Evolutionary conservation across 2,888 invertebrate species (phyloP).

Genomic region (Microchrysa polita): DNA sequence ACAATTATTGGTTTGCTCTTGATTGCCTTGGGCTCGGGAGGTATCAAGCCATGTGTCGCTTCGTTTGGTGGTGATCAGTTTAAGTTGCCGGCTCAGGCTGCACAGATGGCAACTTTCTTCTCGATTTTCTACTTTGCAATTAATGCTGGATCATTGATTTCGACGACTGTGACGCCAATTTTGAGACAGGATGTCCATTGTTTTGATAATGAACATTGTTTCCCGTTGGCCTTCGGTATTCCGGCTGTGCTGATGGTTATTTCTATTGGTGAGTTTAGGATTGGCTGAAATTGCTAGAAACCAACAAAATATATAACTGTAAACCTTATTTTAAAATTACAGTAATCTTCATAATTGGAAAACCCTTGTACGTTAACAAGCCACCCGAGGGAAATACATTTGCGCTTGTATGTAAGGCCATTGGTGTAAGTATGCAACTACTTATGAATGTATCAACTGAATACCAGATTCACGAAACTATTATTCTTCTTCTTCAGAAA

Average conservation of each 20-base stretch:
- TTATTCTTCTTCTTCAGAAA: conserved; percentile 62
- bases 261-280: conserved; percentile 73
- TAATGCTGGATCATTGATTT: conserved; percentile 75
- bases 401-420: conserved; percentile 71
- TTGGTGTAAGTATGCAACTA: conserved; percentile 70
- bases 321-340: conserved; percentile 49
- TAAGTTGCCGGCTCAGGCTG: conserved; percentile 70
- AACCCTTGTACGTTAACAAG: conserved; percentile 70
- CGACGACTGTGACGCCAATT: conserved; percentile 79
- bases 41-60: conserved; percentile 84
- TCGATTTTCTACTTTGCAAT: conserved; percentile 79
- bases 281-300: too few relatives aligned
- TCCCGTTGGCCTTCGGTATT: conserved; percentile 78
- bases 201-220: conserved; percentile 74
- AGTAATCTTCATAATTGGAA: conserved; percentile 79
- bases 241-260: conserved; percentile 77
- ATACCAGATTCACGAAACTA: too few relatives aligned
- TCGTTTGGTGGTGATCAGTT: conserved; percentile 88
- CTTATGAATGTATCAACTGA: too few relatives aligned
- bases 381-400: conserved; percentile 77
- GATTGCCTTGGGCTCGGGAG: conserved; percentile 81
- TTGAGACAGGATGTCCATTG: conserved; percentile 74
- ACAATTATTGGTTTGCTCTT: conserved; percentile 74
- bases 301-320: background rate
- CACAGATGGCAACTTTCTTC: conserved; percentile 75